Evolutionary conservation across 2,888 invertebrate species (phyloP).

Genomic region (Stegana nigrithorax): DNA sequence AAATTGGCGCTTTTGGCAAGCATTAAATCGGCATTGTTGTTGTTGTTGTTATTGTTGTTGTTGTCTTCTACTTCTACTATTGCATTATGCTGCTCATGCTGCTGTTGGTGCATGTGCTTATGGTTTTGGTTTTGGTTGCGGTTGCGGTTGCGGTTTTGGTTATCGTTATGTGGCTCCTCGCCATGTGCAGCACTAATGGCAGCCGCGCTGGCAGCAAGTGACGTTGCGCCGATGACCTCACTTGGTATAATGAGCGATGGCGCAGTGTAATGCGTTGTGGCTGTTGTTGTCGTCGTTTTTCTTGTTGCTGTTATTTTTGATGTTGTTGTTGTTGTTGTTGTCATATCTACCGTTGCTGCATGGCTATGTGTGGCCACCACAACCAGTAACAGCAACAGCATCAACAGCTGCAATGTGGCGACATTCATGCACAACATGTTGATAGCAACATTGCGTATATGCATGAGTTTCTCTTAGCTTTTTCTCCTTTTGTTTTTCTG

Average conservation of each 20-base stretch:
- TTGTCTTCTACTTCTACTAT: too few species aligned
- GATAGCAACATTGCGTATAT: conserved; percentile 50
- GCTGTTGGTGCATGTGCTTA: conserved; percentile 6
- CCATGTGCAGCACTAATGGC: conserved; percentile 32
- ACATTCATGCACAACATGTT: conserved; percentile 42
- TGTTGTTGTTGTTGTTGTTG: conserved; percentile 19
- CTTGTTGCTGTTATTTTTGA: conserved; percentile 15
- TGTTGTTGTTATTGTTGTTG: conserved; percentile 34
- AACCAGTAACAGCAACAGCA: conserved; percentile 34
- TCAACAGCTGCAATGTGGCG: conserved; percentile 23
- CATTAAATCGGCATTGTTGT: conserved; percentile 41
- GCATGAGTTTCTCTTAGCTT: conserved; percentile 20
- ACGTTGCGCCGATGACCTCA: conserved; percentile 47
- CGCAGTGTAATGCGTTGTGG: not conserved
- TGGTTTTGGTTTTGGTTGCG: not conserved
- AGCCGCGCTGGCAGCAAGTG: conserved; percentile 44
- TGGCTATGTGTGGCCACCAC: conserved; percentile 35
- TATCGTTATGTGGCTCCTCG: not conserved
- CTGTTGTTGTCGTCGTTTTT: conserved; percentile 7
- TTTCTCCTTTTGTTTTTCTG: too few species aligned
- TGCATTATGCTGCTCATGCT: conserved; percentile 9
- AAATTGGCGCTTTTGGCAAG: conserved; percentile 51
- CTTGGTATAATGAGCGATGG: not conserved
- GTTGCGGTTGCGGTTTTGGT: conserved; percentile 15
- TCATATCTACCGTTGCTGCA: conserved; percentile 22